Evolutionary conservation across 1,140 invertebrate genomes (phyloP).

Genomic region (Onthophagus taurus): DNA sequence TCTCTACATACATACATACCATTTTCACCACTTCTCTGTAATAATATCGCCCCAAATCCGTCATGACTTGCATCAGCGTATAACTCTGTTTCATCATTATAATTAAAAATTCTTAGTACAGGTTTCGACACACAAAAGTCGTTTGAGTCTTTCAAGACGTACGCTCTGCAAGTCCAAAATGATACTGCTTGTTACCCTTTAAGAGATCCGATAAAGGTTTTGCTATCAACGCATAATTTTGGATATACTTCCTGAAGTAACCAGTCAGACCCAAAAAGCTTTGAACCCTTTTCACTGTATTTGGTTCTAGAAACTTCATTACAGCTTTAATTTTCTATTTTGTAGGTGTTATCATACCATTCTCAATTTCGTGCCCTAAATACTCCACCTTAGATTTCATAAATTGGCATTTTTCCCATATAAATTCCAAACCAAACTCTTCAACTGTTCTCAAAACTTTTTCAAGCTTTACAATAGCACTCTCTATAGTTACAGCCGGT

Average conservation of each 20-base stretch:
- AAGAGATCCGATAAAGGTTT: constrained; percentile 25
- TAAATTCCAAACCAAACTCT: background rate
- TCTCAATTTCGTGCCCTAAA: constrained; percentile 2
- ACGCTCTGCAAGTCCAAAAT: constrained; percentile 19
- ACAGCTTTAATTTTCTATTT: constrained; percentile 6
- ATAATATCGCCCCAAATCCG: constrained; percentile 29
- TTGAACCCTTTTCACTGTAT: background rate
- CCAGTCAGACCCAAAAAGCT: background rate
- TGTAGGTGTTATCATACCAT: background rate
- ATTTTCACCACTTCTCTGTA: constrained; percentile 24
- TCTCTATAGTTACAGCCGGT: constrained; percentile 14
- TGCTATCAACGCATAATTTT: constrained; percentile 26
- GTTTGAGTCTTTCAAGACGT: constrained; percentile 8
- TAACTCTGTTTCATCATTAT: constrained; percentile 27
- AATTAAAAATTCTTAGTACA: constrained; percentile 29
- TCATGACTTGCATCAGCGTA: constrained; percentile 24
- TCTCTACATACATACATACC: no score
- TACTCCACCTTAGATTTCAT: background rate
- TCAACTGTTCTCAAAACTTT: constrained; percentile 10
- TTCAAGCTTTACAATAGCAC: constrained; percentile 16
- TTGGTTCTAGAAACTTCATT: background rate
- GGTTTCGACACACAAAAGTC: constrained; percentile 9
- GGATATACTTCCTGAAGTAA: constrained; percentile 33
- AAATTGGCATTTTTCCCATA: background rate
- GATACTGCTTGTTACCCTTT: constrained; percentile 22